Evolutionary conservation across 1,140 invertebrate genomes (phyloP).

Genomic region (Scaptodrosophila lebanonensis): DNA sequence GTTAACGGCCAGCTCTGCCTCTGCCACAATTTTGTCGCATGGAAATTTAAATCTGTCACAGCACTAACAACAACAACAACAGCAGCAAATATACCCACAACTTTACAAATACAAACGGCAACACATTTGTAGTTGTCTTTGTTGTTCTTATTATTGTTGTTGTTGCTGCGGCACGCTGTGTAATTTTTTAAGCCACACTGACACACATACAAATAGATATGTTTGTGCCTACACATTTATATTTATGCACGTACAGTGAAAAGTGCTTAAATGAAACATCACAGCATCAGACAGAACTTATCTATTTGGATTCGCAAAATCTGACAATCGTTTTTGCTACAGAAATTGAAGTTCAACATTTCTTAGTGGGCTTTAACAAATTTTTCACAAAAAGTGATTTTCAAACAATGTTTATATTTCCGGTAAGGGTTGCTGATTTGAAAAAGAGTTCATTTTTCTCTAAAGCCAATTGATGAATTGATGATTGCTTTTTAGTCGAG

Average conservation of each 20-base stretch:
- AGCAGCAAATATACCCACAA: conserved; percentile 1
- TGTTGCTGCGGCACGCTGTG: conserved; percentile 21
- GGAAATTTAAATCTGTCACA: conserved; percentile 50
- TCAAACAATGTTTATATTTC: too few relatives aligned
- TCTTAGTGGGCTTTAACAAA: too few relatives aligned
- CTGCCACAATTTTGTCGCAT: conserved; percentile 12
- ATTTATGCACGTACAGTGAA: not conserved
- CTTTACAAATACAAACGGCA: not conserved
- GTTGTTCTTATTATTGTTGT: conserved; percentile 14
- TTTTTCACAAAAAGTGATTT: too few relatives aligned
- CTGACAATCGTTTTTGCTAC: too few relatives aligned
- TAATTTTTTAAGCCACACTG: conserved; percentile 37
- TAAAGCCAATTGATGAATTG: too few relatives aligned
- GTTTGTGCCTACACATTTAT: not conserved
- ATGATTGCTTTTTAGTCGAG: too few relatives aligned
- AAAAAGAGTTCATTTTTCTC: too few relatives aligned
- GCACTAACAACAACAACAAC: conserved; percentile 38
- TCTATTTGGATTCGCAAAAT: too few relatives aligned
- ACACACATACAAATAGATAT: conserved; percentile 24
- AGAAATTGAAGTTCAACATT: too few relatives aligned
- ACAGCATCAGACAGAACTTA: too few relatives aligned
- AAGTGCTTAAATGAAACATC: too few relatives aligned
- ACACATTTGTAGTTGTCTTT: not conserved
- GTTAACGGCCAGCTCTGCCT: conserved; percentile 1
- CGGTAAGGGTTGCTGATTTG: too few relatives aligned